These are phyloP conservation scores for Samia ricini DNA, from an alignment of 1,140 invertebrate genomes.

Conservation along the genomic window DNA sequence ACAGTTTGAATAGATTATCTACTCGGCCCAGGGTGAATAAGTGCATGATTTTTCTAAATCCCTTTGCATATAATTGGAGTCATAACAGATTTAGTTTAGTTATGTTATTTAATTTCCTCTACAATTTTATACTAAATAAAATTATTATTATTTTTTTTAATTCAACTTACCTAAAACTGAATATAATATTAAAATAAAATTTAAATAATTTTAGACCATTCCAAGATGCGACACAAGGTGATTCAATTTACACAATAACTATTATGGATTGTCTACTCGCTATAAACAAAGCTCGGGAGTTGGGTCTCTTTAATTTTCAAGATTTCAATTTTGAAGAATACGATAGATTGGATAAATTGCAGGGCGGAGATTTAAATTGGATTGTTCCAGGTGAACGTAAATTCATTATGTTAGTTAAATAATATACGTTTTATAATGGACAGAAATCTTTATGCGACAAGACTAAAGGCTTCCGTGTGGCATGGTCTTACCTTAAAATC, in stretches of 20 bases:
- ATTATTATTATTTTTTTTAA: background rate
- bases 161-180: background rate
- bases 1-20: too few species aligned
- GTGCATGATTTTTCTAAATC: too few species aligned
- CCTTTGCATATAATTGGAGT: too few species aligned
- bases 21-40: too few species aligned
- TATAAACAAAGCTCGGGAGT: conserved; percentile 88
- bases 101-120: too few species aligned
- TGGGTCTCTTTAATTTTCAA: conserved; percentile 95
- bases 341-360: conserved; percentile 92
- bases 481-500: too few species aligned
- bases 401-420: background rate
- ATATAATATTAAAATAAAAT: background rate
- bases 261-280: conserved; percentile 93
- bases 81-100: too few species aligned
- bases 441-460: too few species aligned
- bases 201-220: conserved; percentile 77
- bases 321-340: conserved; percentile 97
- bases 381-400: conserved; percentile 87
- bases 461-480: too few species aligned
- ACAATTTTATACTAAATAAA: background rate
- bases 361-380: conserved; percentile 99
- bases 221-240: conserved; percentile 93
- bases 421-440: too few species aligned
- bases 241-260: conserved; percentile 88